Percentiles rank a stretch among this genome's conserved stretches.
These are phyloP conservation scores for Corticium candelabrum DNA, from an alignment of 37 sponge, comb jelly and placozoan genomes.

Conservation along the genomic window DNA sequence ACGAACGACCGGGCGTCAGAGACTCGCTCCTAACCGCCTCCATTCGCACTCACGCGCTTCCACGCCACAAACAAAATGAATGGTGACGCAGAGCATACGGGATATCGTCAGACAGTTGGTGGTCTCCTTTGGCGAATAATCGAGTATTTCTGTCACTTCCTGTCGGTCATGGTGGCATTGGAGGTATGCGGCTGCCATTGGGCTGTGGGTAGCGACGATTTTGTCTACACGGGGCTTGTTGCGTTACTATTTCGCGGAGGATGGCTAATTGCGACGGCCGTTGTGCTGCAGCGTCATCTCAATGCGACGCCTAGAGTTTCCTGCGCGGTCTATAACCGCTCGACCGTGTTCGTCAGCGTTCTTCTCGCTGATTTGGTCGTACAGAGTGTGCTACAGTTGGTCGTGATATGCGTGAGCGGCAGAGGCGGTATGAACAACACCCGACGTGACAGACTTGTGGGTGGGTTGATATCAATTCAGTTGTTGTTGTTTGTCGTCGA, in stretches of 20 bases:
- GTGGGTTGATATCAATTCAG: neutral
- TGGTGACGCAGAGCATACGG: too few species aligned
- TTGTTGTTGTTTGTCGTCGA: neutral
- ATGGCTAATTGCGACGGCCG: neutral
- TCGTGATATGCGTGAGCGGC: neutral
- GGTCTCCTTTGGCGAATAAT: too few species aligned
- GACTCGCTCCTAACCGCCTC: too few species aligned
- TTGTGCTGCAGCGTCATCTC: neutral
- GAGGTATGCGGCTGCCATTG: neutral
- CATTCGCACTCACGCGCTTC: too few species aligned
- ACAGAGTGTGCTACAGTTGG: neutral
- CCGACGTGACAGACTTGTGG: neutral
- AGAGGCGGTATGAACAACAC: neutral
- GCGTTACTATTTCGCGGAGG: neutral
- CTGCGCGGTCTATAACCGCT: neutral
- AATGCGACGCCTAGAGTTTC: neutral
- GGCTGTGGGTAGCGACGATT: neutral
- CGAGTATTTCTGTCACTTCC: too few species aligned
- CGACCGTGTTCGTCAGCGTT: neutral
- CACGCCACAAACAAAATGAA: too few species aligned
- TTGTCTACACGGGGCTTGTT: neutral
- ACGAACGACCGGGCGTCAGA: too few species aligned
- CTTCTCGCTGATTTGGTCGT: neutral
- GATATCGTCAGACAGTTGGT: too few species aligned
- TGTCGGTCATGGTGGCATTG: neutral